Base-by-base conservation (phyloP, 2,888 invertebrate species). In the Macrophya alboannulata region DNA sequence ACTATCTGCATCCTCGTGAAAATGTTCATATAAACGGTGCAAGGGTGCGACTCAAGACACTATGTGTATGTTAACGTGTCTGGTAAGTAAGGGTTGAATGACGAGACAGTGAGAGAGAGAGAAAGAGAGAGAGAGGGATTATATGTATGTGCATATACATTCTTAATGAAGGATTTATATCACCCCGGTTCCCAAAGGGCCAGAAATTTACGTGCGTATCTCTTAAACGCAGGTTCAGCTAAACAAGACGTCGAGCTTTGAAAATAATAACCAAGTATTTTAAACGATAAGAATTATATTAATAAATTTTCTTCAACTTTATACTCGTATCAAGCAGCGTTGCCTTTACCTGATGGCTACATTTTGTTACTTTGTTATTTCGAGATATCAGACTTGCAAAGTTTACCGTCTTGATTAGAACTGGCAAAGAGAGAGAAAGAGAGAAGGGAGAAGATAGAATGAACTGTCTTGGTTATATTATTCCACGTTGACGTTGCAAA, bases 331-430 rank as follows among this genome's bases (percentile, higher is more conserved):
- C 55, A 55, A 55, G 55, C 55, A n/a, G 55, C 55, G n/a, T 68
- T 68, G 12, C 68, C 17, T 68, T 68, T 25, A 68, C 15, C 68
- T 12, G 12, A 17, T 68, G 68, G 62, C 62, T 25, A 25, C 25
- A 25, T 45, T 45, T 21, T 45, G 45, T 74, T 74, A 45, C 15
- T n/a, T 45, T 45, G 74, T 71, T 74, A 74, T 74, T 74, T 74
- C 37, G 25, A 31, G 68, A 43, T 77, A 51, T 77, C 51, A 77
- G 77, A 77, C 21, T 77, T 77, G 48, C 77, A 12, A 51, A 51
- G 77, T 51, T 77, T 51, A 77, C 51, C 51, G 17, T 77, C 77
- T 77, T 25, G 77, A 77, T 77, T 51, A 77, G 77, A 72, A n/a
- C 37, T 72, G 55, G 55, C 5, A 8, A 55, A 55, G 55, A 6